Evolutionary conservation across 2,113 vertebrate species (phyloP), one percentile per base, ranked within the genome.

Genomic region (Chauna torquata): DNA sequence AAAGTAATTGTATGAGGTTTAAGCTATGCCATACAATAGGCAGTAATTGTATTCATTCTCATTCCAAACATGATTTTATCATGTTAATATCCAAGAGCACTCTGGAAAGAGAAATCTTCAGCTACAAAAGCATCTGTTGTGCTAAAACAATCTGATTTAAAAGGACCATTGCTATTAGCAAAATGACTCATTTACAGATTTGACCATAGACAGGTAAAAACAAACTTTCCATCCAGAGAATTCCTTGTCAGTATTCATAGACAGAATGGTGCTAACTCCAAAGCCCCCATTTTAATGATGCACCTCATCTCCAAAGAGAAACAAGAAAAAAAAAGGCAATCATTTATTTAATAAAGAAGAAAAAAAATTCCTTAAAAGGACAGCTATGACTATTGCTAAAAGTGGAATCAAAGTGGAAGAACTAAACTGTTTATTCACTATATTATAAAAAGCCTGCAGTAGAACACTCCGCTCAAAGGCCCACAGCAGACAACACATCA

Each of bases 1-100:
- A 89, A 96, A 92, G 83, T 59, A 94, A 95, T 94, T 96, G 45
- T 86, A 93, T 72, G 68, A 69, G 59, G 86, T 81, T 92, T 81
- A 92, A 96, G 82, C 64, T 93, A 71, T 42, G 79, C 23, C 47
- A n/a, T 62, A 92, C 58, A 94, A 95, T 34, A 90, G 75, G 71
- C 75, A 81, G 42, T 79, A 81, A 77, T 89, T 95, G 49, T 30
- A 83, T 47, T 81, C 68, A 66, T 52, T 50, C 61, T 90, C 64
- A 86, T 93, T 92, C 71, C 76, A 82, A 96, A 85, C 82, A 78
- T 62, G 42, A 79, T 85, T 94, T 88, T 86, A 90, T 80, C 92
- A 93, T 38, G 52, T 22, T 74, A 78, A 86, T 78, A 84, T 55
- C 78, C 79, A 89, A 92, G 66, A 85, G 65, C 27, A 52, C 85